Percentiles rank a stretch among this genome's conserved stretches.
These are phyloP conservation scores for Rhodeus uyekii DNA, from an alignment of 2,797 vertebrate genomes.

Conservation along the genomic window DNA sequence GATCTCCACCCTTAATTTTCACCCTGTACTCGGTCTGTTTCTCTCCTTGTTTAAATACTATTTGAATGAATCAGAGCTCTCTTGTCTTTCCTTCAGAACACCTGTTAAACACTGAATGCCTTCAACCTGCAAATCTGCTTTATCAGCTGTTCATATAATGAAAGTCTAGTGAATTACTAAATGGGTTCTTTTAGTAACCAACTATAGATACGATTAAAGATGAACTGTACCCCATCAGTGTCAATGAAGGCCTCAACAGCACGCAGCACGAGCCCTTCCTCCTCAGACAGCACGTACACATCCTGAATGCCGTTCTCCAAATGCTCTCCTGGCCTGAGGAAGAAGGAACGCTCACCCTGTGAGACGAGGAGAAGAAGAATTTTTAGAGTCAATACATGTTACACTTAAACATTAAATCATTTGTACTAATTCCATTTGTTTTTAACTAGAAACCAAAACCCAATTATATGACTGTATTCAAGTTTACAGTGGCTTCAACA, in stretches of 20 bases:
- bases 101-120: background rate
- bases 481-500: background rate
- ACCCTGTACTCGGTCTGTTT: background rate
- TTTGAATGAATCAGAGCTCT: slow-evolving; percentile 26
- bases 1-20: slow-evolving; percentile 9
- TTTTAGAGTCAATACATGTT: background rate
- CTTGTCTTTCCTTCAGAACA: background rate
- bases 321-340: slow-evolving; percentile 85
- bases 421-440: no score
- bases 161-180: background rate
- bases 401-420: background rate
- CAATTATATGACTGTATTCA: background rate
- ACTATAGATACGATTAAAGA: background rate
- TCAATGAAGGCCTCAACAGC: slow-evolving; percentile 82
- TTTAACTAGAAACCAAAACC: background rate
- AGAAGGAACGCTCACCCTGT: slow-evolving; percentile 91
- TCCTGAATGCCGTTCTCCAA: slow-evolving; percentile 87
- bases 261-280: slow-evolving; percentile 85
- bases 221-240: slow-evolving; percentile 41
- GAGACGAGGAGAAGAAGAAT: background rate
- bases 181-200: background rate
- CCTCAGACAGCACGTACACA: slow-evolving; percentile 86
- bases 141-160: background rate
- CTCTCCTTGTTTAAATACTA: slow-evolving; percentile 17
- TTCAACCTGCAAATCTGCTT: background rate